Evolutionary conservation across 2,113 vertebrate species (phyloP).

Genomic region (Syngnathoides biaculeatus): DNA sequence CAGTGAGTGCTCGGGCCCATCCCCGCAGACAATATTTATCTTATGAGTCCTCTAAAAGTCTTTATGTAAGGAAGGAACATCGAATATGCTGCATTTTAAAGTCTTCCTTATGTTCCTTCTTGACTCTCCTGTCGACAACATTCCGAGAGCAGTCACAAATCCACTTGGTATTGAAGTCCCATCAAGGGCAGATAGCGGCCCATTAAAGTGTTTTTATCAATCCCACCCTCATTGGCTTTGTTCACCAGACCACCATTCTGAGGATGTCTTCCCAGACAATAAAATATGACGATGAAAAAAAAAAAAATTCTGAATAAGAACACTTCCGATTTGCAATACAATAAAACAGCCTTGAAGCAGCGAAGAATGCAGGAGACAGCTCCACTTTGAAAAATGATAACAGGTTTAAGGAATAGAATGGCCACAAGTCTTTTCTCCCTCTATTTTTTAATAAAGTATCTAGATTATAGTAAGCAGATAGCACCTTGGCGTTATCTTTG

Average conservation of each 20-base stretch:
- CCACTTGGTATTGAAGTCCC: constrained; percentile 46
- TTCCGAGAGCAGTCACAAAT: constrained; percentile 27
- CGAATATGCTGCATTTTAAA: constrained; percentile 44
- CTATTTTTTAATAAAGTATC: constrained; percentile 45
- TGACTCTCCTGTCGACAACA: constrained; percentile 43
- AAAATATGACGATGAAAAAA: constrained; percentile 46
- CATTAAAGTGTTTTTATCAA: constrained; percentile 61
- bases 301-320: constrained; percentile 57
- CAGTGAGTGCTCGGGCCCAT: neutral
- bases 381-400: constrained; percentile 63
- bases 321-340: constrained; percentile 45
- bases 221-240: constrained; percentile 52
- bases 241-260: constrained; percentile 36
- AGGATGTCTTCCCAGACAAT: constrained; percentile 55
- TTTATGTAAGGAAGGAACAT: constrained; percentile 36
- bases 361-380: constrained; percentile 48
- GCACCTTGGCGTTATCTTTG: constrained; percentile 55
- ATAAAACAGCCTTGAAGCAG: constrained; percentile 52
- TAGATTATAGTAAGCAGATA: constrained; percentile 75
- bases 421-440: constrained; percentile 59
- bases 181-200: constrained; percentile 58
- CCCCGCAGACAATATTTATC: constrained; percentile 1
- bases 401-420: constrained; percentile 58
- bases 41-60: constrained; percentile 5
- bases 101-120: constrained; percentile 35